These are phyloP conservation scores for Sarotherodon lohbergeri DNA, from an alignment of 2,113 vertebrate species.

Conservation along the genomic window DNA sequence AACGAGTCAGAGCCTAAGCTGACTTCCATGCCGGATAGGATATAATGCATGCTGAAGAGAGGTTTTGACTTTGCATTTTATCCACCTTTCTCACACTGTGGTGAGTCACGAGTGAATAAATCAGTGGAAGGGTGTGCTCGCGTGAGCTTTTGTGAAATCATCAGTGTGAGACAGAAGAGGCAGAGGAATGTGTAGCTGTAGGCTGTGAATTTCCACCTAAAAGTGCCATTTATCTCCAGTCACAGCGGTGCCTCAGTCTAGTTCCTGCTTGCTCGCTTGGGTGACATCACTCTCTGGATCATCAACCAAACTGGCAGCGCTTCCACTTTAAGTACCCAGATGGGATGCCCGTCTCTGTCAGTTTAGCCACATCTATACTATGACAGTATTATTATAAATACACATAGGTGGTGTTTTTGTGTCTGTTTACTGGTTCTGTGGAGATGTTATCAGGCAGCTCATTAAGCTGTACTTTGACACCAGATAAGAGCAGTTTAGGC, in stretches of 20 bases:
- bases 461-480: conserved; percentile 42
- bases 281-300: conserved; percentile 6
- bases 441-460: neutral
- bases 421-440: neutral
- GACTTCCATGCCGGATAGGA: neutral
- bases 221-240: neutral
- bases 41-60: neutral
- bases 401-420: neutral
- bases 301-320: neutral
- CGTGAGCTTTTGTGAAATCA: neutral
- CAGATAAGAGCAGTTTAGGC: conserved; percentile 23
- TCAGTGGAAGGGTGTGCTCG: conserved; percentile 24
- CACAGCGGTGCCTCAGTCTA: neutral
- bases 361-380: neutral
- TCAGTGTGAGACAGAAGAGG: neutral
- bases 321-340: neutral
- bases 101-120: conserved; percentile 26
- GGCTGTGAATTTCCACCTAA: conserved; percentile 12
- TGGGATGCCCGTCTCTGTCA: neutral
- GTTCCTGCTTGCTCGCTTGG: neutral
- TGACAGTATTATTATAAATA: neutral
- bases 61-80: neutral
- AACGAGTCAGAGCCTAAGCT: neutral
- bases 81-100: neutral
- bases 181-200: conserved; percentile 34